Conservation (phyloP, 2,113 vertebrate genomes). For the Lates calcarifer region DNA sequence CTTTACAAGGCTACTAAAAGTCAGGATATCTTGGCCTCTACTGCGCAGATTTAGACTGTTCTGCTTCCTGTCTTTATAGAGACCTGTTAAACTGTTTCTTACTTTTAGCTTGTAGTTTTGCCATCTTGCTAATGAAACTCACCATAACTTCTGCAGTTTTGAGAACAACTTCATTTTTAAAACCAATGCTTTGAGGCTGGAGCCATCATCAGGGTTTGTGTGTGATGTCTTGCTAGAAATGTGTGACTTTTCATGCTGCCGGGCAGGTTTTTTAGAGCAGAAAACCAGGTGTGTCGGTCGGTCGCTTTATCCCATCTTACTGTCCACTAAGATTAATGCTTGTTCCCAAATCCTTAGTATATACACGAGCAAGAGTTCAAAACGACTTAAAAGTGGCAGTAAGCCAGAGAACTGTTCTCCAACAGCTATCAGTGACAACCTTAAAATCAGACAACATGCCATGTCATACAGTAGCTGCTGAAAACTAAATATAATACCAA, state of each 20-base stretch:
- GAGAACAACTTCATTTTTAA: neutral
- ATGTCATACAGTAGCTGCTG: neutral
- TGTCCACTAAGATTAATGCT: neutral
- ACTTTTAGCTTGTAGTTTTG: too few species aligned
- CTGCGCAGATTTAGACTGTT: neutral
- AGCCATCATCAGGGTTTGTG: neutral
- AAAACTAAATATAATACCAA: neutral
- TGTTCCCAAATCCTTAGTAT: neutral
- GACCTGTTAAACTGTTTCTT: neutral
- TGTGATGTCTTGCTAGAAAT: neutral
- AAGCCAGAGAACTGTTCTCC: neutral
- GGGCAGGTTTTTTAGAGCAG: neutral
- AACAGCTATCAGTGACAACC: neutral
- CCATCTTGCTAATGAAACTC: neutral
- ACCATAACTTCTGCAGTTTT: neutral
- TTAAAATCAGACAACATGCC: neutral
- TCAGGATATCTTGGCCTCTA: too few species aligned
- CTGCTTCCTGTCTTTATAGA: neutral
- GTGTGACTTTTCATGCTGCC: too few species aligned
- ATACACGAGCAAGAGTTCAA: neutral
- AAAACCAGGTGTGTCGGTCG: neutral
- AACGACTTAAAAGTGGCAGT: neutral
- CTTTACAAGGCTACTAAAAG: neutral
- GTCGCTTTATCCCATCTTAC: neutral
- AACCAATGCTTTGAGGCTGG: neutral